Evolutionary conservation across 2,888 invertebrate genomes (phyloP).

Genomic region (Apotomis turbidana): DNA sequence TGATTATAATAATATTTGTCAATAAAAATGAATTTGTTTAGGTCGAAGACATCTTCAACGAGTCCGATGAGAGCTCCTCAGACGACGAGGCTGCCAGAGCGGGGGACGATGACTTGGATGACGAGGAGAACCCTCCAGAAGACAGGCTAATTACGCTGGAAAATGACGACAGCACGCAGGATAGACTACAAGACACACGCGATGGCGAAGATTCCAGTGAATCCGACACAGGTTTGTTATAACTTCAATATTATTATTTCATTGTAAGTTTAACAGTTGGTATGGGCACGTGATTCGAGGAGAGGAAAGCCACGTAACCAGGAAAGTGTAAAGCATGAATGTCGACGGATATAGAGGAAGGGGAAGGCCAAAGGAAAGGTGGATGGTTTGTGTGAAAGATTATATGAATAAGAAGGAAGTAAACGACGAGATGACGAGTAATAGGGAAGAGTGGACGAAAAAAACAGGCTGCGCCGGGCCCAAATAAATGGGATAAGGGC

Average conservation of each 20-base stretch:
- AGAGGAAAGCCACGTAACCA: no score
- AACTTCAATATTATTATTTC: neutral
- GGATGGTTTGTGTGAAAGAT: no score
- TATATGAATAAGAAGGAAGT: no score
- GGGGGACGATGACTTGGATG: conserved; percentile 70
- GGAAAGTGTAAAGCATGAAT: no score
- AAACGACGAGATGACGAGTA: no score
- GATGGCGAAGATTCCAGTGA: conserved; percentile 67
- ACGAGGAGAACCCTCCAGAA: conserved; percentile 76
- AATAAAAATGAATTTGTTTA: conserved; percentile 45
- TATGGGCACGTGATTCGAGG: no score
- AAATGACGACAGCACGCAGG: conserved; percentile 67
- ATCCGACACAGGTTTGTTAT: conserved; percentile 65
- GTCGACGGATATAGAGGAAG: no score
- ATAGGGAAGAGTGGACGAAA: no score
- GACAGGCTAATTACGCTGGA: conserved; percentile 69
- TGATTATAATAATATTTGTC: neutral
- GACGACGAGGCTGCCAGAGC: conserved; percentile 66
- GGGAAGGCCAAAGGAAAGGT: no score
- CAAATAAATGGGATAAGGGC: no score
- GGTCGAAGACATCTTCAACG: conserved; percentile 89
- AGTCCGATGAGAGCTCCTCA: conserved; percentile 83
- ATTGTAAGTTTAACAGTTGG: no score
- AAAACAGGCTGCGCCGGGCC: no score
- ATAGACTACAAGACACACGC: conserved; percentile 63